Percentiles rank a stretch among this genome's conserved stretches.
Evolutionary conservation across 2,113 vertebrate genomes (phyloP).

Genomic region (Oncorhynchus masou): DNA sequence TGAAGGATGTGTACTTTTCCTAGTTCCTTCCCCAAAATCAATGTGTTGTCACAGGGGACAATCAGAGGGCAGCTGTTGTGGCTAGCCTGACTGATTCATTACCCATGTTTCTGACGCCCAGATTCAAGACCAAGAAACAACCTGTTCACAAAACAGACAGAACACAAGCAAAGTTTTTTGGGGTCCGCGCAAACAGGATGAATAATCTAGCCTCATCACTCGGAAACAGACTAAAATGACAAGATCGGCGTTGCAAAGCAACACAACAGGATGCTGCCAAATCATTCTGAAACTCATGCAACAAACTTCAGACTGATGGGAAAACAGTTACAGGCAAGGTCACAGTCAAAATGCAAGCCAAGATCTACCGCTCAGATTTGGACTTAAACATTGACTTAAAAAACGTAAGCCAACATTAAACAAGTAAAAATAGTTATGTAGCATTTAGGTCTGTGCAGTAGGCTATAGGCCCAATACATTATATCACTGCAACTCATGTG

Average conservation of each 20-base stretch:
- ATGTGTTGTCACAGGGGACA: constrained; percentile 69
- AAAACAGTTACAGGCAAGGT: too few species aligned
- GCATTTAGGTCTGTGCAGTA: too few species aligned
- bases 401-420: too few species aligned
- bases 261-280: constrained; percentile 50
- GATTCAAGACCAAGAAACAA: constrained; percentile 19
- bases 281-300: constrained; percentile 39
- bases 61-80: constrained; percentile 74
- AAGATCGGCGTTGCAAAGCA: constrained; percentile 11
- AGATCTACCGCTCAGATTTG: too few species aligned
- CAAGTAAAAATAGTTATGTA: too few species aligned
- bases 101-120: constrained; percentile 51
- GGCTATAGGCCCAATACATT: too few species aligned
- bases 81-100: constrained; percentile 60
- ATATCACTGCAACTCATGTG: too few species aligned
- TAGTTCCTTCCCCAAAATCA: constrained; percentile 81
- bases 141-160: constrained; percentile 46
- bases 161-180: constrained; percentile 42
- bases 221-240: not conserved
- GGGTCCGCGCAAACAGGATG: constrained; percentile 28
- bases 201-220: constrained; percentile 54
- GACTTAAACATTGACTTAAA: too few species aligned
- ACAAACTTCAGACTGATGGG: not conserved
- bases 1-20: constrained; percentile 77
- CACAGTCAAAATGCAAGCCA: too few species aligned